A percentile compares a stretch with the other conserved stretches of the same genome.
phyloP scores from a whole-genome alignment of 2,113 vertebrate species.

The Urocynchramus pylzowi region DNA sequence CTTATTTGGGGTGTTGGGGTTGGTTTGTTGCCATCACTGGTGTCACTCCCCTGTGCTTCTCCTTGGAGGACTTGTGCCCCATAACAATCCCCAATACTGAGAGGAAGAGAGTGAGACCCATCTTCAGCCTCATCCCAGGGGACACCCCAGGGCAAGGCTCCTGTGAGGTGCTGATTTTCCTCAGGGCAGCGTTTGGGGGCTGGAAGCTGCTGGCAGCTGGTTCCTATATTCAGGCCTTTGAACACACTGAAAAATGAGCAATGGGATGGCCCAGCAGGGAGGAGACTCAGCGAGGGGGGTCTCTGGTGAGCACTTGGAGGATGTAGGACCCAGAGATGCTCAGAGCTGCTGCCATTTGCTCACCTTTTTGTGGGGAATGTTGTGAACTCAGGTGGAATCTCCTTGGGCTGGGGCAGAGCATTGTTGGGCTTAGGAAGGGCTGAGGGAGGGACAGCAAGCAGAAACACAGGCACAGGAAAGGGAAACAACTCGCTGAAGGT shows the following conservation, averaged over 20 bases:
- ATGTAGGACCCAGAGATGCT: background rate
- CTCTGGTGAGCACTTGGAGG: background rate
- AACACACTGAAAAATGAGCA: background rate
- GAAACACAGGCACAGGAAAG: background rate
- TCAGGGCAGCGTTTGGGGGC: background rate
- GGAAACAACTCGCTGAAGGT: background rate
- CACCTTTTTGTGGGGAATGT: background rate
- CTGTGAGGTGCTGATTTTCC: background rate
- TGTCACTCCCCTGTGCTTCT: background rate
- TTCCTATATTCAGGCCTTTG: background rate
- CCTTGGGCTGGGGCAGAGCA: background rate
- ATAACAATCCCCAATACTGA: background rate
- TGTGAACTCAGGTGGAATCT: background rate
- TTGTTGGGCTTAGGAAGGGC: background rate
- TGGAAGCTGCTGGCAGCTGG: background rate
- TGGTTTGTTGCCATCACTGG: background rate
- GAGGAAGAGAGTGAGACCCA: background rate
- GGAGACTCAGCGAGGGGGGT: background rate
- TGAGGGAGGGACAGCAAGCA: background rate
- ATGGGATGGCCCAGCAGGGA: accelerated
- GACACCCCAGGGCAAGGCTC: background rate
- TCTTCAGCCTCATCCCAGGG: background rate
- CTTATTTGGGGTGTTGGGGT: accelerated
- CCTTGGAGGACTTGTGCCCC: background rate
- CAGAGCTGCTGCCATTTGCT: background rate